Conservation (phyloP, 2,888 invertebrate genomes). For the Papilio gigon region DNA sequence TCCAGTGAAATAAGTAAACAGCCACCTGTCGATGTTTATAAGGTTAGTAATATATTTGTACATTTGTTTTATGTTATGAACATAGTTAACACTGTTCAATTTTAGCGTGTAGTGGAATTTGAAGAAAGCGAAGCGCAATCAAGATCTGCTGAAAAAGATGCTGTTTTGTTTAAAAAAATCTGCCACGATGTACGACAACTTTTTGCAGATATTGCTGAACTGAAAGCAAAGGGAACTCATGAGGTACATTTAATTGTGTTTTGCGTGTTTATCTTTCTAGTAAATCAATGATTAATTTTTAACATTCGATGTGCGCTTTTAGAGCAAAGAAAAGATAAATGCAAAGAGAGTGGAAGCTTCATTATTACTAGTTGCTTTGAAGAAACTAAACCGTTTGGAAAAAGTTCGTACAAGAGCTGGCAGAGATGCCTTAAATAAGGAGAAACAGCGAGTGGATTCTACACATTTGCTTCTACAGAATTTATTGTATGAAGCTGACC, state of each 20-base stretch:
- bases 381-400: constrained; percentile 94
- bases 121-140: constrained; percentile 88
- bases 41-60: constrained; percentile 67
- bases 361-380: constrained; percentile 90
- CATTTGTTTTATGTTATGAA: constrained; percentile 19
- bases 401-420: constrained; percentile 93
- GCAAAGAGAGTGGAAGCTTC: constrained; percentile 88
- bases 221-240: constrained; percentile 83
- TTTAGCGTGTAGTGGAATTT: constrained; percentile 85
- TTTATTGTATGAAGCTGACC: constrained; percentile 95
- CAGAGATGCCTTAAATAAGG: constrained; percentile 90
- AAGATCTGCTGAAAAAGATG: constrained; percentile 86
- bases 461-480: constrained; percentile 96
- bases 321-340: constrained; percentile 84
- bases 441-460: constrained; percentile 94
- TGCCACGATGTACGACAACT: constrained; percentile 87
- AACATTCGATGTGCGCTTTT: constrained; percentile 48
- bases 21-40: constrained; percentile 82
- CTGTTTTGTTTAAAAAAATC: constrained; percentile 84
- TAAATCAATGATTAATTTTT: background rate
- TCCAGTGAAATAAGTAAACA: constrained; percentile 69
- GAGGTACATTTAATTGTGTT: constrained; percentile 68
- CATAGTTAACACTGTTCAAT: constrained; percentile 42
- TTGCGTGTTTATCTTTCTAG: background rate
- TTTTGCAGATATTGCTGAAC: constrained; percentile 85